Percentiles rank a stretch among this genome's conserved stretches.
Conservation (phyloP, 2,797 vertebrate genomes). For the Chelon auratus region DNA sequence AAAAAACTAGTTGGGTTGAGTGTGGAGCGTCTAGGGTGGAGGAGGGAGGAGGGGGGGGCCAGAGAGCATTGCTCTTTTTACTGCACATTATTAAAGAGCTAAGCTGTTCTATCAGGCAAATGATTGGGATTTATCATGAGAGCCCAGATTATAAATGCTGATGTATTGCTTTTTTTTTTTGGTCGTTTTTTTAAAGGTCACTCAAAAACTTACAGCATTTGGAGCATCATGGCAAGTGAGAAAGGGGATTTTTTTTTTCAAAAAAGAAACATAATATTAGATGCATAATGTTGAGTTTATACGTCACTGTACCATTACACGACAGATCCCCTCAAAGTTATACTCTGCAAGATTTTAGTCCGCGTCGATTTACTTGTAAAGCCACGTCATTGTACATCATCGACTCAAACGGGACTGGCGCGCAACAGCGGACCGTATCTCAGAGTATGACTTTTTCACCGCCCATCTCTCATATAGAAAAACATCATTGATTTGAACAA, state of each 20-base stretch:
- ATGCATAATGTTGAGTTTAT: constrained; percentile 48
- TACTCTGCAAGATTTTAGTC: constrained; percentile 76
- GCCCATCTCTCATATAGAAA: constrained; percentile 73
- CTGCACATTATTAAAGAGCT: constrained; percentile 79
- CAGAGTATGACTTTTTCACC: constrained; percentile 84
- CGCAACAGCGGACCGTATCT: constrained; percentile 55
- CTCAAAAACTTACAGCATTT: constrained; percentile 72
- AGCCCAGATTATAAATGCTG: constrained; percentile 72
- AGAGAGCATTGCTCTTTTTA: constrained; percentile 83
- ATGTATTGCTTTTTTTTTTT: constrained; percentile 33
- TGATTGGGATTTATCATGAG: constrained; percentile 72
- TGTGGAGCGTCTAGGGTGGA: constrained; percentile 75
- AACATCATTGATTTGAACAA: constrained; percentile 81
- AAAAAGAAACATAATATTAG: constrained; percentile 41
- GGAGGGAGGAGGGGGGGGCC: constrained; percentile 70
- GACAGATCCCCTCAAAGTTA: constrained; percentile 78
- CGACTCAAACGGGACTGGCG: constrained; percentile 14
- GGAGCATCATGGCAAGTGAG: constrained; percentile 62
- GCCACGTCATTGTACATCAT: constrained; percentile 14
- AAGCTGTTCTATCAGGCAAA: constrained; percentile 78
- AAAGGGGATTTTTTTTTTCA: constrained; percentile 70
- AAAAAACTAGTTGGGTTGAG: constrained; percentile 79
- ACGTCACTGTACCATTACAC: constrained; percentile 60
- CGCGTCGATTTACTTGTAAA: constrained; percentile 29
- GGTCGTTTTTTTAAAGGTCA: constrained; percentile 60